Conservation (phyloP, 2,113 vertebrate genomes). For the Entelurus aequoreus region DNA sequence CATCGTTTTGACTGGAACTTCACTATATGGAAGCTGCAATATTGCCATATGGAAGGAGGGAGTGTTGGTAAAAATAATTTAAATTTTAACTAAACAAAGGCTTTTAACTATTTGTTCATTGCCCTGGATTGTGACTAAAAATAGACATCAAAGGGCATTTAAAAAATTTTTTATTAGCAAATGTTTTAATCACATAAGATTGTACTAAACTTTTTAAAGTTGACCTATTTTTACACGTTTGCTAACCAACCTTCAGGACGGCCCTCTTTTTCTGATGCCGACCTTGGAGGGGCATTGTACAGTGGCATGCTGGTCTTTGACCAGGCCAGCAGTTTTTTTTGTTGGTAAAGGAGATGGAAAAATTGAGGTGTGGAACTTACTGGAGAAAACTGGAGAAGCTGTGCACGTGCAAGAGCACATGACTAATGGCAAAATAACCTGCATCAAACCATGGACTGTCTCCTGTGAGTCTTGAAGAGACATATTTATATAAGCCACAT, state of each 20-base stretch:
- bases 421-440: conserved; percentile 73
- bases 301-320: conserved; percentile 83
- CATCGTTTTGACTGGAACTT: conserved; percentile 73
- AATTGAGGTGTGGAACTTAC: conserved; percentile 88
- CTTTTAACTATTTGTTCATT: neutral
- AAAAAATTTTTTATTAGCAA: no score
- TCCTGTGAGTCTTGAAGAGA: conserved; percentile 70
- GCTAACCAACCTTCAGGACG: conserved; percentile 57
- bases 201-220: neutral
- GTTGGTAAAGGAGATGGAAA: conserved; percentile 83
- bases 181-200: neutral
- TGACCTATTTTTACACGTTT: neutral
- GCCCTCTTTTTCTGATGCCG: conserved; percentile 75
- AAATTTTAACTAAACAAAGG: neutral
- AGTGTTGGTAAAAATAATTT: conserved; percentile 69
- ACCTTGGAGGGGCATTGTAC: conserved; percentile 70
- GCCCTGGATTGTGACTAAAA: neutral
- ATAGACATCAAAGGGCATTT: no score
- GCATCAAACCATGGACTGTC: conserved; percentile 74
- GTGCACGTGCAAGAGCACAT: conserved; percentile 68
- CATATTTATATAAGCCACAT: neutral
- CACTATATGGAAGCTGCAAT: conserved; percentile 70
- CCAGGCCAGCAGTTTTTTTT: conserved; percentile 85
- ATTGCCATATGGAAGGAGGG: conserved; percentile 92
- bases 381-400: conserved; percentile 80